These are phyloP conservation scores for Asobara japonica DNA, from an alignment of 1,140 invertebrate species.

Conservation along the genomic window DNA sequence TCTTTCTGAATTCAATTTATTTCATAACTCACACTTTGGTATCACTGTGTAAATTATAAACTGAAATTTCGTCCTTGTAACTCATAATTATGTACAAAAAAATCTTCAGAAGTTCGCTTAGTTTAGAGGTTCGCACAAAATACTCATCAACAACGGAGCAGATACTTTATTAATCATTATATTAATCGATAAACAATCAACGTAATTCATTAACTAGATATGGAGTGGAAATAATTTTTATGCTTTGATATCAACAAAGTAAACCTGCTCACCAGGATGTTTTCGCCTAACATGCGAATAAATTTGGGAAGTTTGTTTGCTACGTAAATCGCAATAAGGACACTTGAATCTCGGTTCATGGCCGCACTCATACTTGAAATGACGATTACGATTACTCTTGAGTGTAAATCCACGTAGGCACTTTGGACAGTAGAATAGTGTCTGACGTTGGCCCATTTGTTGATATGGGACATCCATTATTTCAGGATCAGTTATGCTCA, in stretches of 20 bases:
- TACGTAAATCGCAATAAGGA: constrained; percentile 77
- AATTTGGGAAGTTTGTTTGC: constrained; percentile 84
- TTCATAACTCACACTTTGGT: too few species aligned
- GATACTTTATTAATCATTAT: background rate
- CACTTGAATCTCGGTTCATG: constrained; percentile 82
- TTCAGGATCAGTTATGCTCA: constrained; percentile 25
- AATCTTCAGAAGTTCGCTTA: too few species aligned
- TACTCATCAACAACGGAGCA: too few species aligned
- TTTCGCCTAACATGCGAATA: constrained; percentile 72
- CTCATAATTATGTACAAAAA: too few species aligned
- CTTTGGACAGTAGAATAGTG: constrained; percentile 72
- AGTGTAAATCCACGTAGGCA: constrained; percentile 81
- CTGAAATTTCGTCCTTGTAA: too few species aligned
- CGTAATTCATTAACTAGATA: background rate
- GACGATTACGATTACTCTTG: constrained; percentile 81
- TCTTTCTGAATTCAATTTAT: too few species aligned
- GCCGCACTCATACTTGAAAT: constrained; percentile 85
- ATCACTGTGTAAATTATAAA: too few species aligned
- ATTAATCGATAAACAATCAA: background rate
- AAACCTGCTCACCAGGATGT: constrained; percentile 44
- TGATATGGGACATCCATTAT: background rate
- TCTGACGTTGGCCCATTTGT: constrained; percentile 18
- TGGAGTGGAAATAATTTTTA: constrained; percentile 2
- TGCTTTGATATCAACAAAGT: constrained; percentile 43
- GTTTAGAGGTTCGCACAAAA: too few species aligned